These are phyloP conservation scores for Mesochorus sp. DNA, from an alignment of 2,888 invertebrate species.

Conservation along the genomic window DNA sequence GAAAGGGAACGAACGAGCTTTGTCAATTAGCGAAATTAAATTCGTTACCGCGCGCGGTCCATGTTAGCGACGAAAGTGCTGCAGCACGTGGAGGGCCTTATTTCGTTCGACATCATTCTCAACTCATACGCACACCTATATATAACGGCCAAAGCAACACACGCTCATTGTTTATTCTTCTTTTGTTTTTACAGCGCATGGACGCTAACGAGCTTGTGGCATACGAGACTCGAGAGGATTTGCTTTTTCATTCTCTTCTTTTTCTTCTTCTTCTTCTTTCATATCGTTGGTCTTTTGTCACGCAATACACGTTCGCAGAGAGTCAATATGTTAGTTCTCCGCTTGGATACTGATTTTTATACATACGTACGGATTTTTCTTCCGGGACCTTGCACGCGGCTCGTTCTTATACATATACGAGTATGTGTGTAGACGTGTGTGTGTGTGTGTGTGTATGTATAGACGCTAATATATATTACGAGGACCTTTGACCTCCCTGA, in stretches of 20 bases:
- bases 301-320: conserved; percentile 8
- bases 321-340: conserved; percentile 15
- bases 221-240: conserved; percentile 31
- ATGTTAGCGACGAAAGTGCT: conserved; percentile 45
- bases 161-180: conserved; percentile 44
- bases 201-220: conserved; percentile 51
- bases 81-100: conserved; percentile 34
- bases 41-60: conserved; percentile 71
- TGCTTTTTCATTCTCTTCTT: conserved; percentile 22
- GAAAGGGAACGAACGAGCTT: too few species aligned
- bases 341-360: conserved; percentile 4
- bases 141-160: not conserved
- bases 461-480: not conserved
- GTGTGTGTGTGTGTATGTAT: not conserved
- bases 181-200: conserved; percentile 50
- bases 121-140: not conserved
- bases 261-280: conserved; percentile 6
- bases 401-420: not conserved
- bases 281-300: conserved; percentile 45
- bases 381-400: not conserved
- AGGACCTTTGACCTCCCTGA: conserved; percentile 28
- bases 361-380: too few species aligned
- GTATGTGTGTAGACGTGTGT: not conserved
- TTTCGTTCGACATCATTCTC: conserved; percentile 4
- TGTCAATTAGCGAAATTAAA: conserved; percentile 63